Evolutionary conservation across 2,888 invertebrate species (phyloP), one percentile per base, ranked within the genome.

Genomic region (Oscheius onirici): DNA sequence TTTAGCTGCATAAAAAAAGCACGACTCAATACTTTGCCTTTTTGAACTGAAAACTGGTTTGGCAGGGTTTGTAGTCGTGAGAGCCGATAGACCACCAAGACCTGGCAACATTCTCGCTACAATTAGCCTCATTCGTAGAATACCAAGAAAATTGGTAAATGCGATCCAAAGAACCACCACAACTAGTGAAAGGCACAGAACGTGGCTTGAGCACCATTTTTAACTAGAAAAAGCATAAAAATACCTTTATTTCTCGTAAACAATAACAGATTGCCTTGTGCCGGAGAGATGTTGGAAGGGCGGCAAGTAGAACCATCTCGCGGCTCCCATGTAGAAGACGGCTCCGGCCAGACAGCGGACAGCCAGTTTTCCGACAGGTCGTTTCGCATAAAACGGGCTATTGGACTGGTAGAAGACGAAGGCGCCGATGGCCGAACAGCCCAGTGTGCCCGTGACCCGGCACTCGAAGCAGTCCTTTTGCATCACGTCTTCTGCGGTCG

Each of bases 241-340:
- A 34, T 34, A 34, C 34, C 34, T 41, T 58, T 58, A 58, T 58
- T 58, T 34, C 41, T 58, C 58, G 5, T 6, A 3, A 1, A 58
- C 58, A 58, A 41, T 58, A 58, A 58, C 22, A 8, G 17, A 2
- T 24, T 58, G 13, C 10, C 20, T 57, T n/a, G 11, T 26, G 20
- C 44, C 40, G n/a, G 49, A 10, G 11, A 69, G 40, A 20, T 57
- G 28, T 13, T 22, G 22, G 58, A 69, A 69, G 17, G 69, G 69
- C 34, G 69, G 69, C 6, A 69, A 43, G 49, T 69, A 58, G 58
- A 69, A 69, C 69, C 69, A 69, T 34, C 69, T 43, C 15, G 69
- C 69, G 17, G 49, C 58, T n/a, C 46, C 46, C 10, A 69, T n/a
- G 44, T 69, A 69, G 20, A 46, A 69, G 41, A 34, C 66, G 15